Conservation (phyloP, 2,113 vertebrate species). For the Psephotus haematonotus region DNA sequence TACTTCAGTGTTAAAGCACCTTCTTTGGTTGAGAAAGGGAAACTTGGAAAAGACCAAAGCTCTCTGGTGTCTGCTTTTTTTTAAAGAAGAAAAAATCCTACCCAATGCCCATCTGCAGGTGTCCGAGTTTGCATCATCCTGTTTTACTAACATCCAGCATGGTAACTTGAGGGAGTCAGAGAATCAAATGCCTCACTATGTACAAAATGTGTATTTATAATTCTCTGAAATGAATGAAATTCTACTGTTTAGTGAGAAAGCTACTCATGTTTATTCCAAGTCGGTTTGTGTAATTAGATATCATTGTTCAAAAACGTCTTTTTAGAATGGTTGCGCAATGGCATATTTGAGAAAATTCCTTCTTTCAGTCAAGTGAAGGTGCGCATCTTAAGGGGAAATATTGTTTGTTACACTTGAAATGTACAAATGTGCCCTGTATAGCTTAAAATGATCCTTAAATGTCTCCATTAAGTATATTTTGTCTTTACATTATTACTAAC, state of each 20-base stretch:
- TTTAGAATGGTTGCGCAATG: background rate
- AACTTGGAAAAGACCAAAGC: slow-evolving; percentile 53
- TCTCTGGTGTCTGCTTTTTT: slow-evolving; percentile 13
- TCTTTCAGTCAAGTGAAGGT: slow-evolving; percentile 54
- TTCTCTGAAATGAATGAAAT: slow-evolving; percentile 17
- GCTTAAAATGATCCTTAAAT: slow-evolving; percentile 33
- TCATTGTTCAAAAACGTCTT: slow-evolving; percentile 1
- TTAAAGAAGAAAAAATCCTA: background rate
- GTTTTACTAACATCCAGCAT: background rate
- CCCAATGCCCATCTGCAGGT: background rate
- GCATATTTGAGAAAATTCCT: slow-evolving; percentile 22
- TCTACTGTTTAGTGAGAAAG: slow-evolving; percentile 1
- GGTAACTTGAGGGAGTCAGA: background rate
- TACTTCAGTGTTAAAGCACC: slow-evolving; percentile 72
- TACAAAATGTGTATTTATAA: slow-evolving; percentile 51
- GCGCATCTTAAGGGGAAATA: slow-evolving; percentile 17
- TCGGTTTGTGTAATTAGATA: slow-evolving; percentile 39
- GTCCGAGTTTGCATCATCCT: slow-evolving; percentile 26
- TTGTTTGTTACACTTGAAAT: slow-evolving; percentile 68
- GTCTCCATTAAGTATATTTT: slow-evolving; percentile 71
- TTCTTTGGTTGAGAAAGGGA: slow-evolving; percentile 61
- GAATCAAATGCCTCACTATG: slow-evolving; percentile 1
- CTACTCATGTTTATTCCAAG: background rate
- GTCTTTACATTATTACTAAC: slow-evolving; percentile 62
- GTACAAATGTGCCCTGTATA: slow-evolving; percentile 68